These are phyloP conservation scores for Diglossa cyanea DNA, from an alignment of 2,797 vertebrate genomes.

Conservation along the genomic window DNA sequence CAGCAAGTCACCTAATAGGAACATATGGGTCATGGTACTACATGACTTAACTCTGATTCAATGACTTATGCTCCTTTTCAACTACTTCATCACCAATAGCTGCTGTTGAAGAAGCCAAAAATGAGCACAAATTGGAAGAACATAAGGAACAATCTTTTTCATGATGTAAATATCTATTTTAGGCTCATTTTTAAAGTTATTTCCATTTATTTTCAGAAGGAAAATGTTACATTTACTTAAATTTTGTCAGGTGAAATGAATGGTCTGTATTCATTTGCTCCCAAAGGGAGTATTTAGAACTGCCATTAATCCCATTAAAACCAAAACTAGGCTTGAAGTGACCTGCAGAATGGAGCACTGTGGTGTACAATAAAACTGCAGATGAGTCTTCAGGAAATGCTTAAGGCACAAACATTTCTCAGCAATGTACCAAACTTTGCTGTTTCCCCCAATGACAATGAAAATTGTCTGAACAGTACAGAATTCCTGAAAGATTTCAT, in stretches of 20 bases:
- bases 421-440: not conserved
- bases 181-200: not conserved
- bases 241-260: not conserved
- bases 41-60: not conserved
- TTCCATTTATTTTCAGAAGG: conserved; percentile 4
- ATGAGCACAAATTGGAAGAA: not conserved
- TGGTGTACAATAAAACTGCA: not conserved
- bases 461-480: not conserved
- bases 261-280: not conserved
- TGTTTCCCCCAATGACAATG: not conserved
- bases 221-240: not conserved
- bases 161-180: not conserved
- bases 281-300: not conserved
- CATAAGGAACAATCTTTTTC: not conserved
- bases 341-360: not conserved
- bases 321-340: not conserved
- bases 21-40: not conserved
- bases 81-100: not conserved
- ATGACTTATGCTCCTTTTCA: not conserved
- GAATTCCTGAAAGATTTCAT: not conserved
- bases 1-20: not conserved
- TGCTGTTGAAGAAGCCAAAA: not conserved
- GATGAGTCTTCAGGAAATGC: not conserved
- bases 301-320: not conserved
- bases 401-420: not conserved